Percentiles rank a stretch among this genome's conserved stretches.
phyloP scores from a whole-genome alignment of 2,797 vertebrate genomes.

The Malurus leucopterus region DNA sequence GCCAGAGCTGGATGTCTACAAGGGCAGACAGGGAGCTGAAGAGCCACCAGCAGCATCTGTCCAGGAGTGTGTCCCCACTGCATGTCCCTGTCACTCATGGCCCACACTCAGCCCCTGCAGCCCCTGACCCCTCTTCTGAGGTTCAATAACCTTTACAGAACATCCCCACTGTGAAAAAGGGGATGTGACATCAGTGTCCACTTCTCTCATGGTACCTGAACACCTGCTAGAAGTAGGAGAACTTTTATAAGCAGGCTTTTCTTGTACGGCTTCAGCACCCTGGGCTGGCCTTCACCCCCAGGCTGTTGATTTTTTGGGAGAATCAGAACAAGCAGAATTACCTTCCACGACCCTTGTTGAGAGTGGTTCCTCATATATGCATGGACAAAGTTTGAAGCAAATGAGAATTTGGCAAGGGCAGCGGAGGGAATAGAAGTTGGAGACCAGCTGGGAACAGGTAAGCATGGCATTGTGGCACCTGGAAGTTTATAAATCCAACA shows the following conservation, averaged over 20 bases:
- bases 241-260: neutral
- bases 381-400: neutral
- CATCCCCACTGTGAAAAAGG: neutral
- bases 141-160: neutral
- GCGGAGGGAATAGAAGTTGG: neutral
- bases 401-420: neutral
- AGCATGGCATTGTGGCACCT: neutral
- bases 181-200: neutral
- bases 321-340: neutral
- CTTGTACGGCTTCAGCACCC: neutral
- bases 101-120: neutral
- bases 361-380: neutral
- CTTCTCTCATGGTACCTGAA: neutral
- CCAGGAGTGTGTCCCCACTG: neutral
- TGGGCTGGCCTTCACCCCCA: neutral
- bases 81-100: accelerated
- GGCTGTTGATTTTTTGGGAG: neutral
- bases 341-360: neutral
- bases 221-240: too few relatives aligned
- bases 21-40: neutral
- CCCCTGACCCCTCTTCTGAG: neutral
- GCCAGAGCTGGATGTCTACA: too few relatives aligned
- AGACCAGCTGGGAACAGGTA: neutral
- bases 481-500: neutral
- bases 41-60: neutral